Percentiles rank a stretch among this genome's conserved stretches.
These are phyloP conservation scores for Drosophila pseudotakahashii DNA, from an alignment of 2,888 invertebrate species.

Conservation along the genomic window DNA sequence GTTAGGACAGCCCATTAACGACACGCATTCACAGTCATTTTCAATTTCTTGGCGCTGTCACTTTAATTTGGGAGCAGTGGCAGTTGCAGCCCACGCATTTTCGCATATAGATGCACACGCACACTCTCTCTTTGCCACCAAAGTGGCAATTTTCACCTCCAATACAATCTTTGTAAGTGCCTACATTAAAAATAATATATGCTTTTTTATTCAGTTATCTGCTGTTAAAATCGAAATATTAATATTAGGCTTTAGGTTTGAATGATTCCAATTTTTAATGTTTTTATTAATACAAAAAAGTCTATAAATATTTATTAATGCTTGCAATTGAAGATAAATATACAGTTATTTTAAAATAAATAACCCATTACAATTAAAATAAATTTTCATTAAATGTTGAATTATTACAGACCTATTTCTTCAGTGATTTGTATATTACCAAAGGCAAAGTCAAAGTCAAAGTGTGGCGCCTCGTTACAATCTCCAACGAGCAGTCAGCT, in stretches of 20 bases:
- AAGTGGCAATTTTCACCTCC: constrained; percentile 69
- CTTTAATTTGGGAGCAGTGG: constrained; percentile 73
- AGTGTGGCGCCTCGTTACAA: constrained; percentile 41
- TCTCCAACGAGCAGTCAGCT: constrained; percentile 33
- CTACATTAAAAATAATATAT: background rate
- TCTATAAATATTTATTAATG: too few species aligned
- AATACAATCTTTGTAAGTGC: constrained; percentile 32
- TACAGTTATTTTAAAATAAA: background rate
- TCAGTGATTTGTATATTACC: background rate
- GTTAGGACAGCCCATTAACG: constrained; percentile 69
- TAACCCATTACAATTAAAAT: too few species aligned
- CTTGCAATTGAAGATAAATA: too few species aligned
- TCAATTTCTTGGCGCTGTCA: constrained; percentile 71
- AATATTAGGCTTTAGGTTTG: background rate
- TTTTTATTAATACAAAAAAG: background rate
- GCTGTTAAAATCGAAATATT: background rate
- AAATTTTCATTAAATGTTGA: too few species aligned
- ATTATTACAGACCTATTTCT: background rate
- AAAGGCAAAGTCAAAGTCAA: background rate
- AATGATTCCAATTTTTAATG: background rate
- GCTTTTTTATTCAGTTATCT: background rate
- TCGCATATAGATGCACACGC: constrained; percentile 22
- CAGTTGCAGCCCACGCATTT: constrained; percentile 57
- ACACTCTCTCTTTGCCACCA: constrained; percentile 29
- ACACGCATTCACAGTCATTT: constrained; percentile 63